Evolutionary conservation across 2,113 vertebrate genomes (phyloP).

Genomic region (Ameiurus melas): DNA sequence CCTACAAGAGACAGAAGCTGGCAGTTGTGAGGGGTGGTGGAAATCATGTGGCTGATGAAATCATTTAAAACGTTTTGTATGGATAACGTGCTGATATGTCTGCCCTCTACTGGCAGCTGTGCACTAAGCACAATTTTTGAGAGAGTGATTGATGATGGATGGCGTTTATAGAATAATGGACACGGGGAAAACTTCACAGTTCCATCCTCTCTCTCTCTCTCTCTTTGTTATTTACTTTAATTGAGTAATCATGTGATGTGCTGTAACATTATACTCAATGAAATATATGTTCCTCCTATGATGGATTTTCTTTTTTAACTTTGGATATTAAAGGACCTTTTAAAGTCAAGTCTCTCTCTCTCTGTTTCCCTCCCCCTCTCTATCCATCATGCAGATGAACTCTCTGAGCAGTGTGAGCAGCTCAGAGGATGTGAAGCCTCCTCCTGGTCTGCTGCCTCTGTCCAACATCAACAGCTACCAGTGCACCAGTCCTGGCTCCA

Average conservation of each 20-base stretch:
- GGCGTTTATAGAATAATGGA: background rate
- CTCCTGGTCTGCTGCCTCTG: slow-evolving; percentile 79
- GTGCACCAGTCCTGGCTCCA: slow-evolving; percentile 84
- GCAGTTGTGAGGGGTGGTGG: background rate
- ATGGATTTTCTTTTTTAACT: too few species aligned
- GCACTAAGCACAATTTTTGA: background rate
- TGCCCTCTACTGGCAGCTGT: background rate
- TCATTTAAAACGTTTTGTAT: background rate
- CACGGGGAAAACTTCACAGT: background rate
- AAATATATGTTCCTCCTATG: too few species aligned
- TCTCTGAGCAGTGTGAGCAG: slow-evolving; percentile 83
- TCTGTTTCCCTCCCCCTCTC: background rate
- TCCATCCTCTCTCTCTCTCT: background rate
- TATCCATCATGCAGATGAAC: slow-evolving; percentile 76
- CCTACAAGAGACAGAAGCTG: background rate
- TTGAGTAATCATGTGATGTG: too few species aligned
- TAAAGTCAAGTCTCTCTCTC: too few species aligned
- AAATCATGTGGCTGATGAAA: background rate
- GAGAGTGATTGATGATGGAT: background rate
- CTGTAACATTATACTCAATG: too few species aligned
- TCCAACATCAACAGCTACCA: slow-evolving; percentile 82
- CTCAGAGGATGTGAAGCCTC: slow-evolving; percentile 90
- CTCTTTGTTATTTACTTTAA: too few species aligned
- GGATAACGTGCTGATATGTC: too few species aligned
- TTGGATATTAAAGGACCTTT: too few species aligned